These are phyloP conservation scores for Parazoanthus swiftii DNA, from an alignment of 92 coral and sea anemone genomes.

Conservation along the genomic window DNA sequence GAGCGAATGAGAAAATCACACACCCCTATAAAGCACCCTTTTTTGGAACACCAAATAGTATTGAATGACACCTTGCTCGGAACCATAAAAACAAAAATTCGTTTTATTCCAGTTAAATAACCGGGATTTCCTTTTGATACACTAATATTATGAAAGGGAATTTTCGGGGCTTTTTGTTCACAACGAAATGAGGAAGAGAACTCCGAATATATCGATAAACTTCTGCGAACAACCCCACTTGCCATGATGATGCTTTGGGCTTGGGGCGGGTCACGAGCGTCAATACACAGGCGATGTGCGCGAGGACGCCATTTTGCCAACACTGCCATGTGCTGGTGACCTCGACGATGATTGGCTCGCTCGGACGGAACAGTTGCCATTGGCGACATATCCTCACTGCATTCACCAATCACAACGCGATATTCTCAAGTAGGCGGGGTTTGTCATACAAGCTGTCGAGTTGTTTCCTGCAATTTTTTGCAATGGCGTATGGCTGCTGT, in stretches of 20 bases:
- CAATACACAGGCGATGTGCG: slow-evolving; percentile 59
- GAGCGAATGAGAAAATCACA: slow-evolving; percentile 98
- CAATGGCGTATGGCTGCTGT: neutral
- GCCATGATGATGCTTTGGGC: slow-evolving; percentile 96
- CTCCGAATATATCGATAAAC: slow-evolving; percentile 57
- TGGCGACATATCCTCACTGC: slow-evolving; percentile 15
- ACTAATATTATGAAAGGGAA: slow-evolving; percentile 21
- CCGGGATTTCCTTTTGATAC: slow-evolving; percentile 42
- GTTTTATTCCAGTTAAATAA: slow-evolving; percentile 74
- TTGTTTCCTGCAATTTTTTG: neutral
- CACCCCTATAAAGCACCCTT: slow-evolving; percentile 97
- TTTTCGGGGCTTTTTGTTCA: slow-evolving; percentile 44
- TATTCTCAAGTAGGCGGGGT: slow-evolving; percentile 22
- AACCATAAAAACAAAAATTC: slow-evolving; percentile 69
- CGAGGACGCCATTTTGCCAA: slow-evolving; percentile 97
- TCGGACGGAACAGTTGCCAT: slow-evolving; percentile 31
- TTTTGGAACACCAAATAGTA: slow-evolving; percentile 98
- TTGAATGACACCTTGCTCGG: slow-evolving; percentile 99
- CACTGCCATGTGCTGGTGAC: slow-evolving; percentile 47
- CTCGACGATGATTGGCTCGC: slow-evolving; percentile 36
- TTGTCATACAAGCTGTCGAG: slow-evolving; percentile 12
- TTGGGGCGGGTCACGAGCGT: slow-evolving; percentile 99
- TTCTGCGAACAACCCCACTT: slow-evolving; percentile 79
- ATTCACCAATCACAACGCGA: slow-evolving; percentile 17
- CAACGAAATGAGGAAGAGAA: slow-evolving; percentile 57